Conservation (phyloP, 2,113 vertebrate species). For the Sinocyclocheilus maitianheensis region DNA sequence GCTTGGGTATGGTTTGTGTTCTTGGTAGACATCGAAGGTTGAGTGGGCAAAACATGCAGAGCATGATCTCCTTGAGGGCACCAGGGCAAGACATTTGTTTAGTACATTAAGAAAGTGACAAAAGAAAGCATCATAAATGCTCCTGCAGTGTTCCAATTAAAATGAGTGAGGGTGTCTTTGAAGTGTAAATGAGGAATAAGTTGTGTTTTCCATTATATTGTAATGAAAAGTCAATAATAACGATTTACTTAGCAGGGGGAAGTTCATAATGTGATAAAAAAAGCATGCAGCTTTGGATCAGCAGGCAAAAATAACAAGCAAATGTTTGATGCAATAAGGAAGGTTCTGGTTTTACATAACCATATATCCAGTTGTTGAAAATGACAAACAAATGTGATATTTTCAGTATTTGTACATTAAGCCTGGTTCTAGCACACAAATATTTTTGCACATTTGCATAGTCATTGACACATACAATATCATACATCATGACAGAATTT, state of each 20-base stretch:
- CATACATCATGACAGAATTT: background rate
- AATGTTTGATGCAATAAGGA: conserved; percentile 11
- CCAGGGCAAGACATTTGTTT: conserved; percentile 66
- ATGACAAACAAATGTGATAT: background rate
- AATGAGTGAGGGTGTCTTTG: conserved; percentile 32
- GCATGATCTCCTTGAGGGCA: conserved; percentile 64
- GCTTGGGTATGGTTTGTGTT: conserved; percentile 54
- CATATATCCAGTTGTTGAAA: background rate
- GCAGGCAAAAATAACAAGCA: conserved; percentile 3
- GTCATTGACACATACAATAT: background rate
- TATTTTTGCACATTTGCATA: background rate
- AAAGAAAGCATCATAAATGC: conserved; percentile 48
- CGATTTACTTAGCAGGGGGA: conserved; percentile 38
- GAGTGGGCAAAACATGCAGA: conserved; percentile 73
- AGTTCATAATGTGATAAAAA: conserved; percentile 29
- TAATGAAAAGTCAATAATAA: conserved; percentile 47
- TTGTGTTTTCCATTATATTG: conserved; percentile 37
- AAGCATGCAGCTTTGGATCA: conserved; percentile 26
- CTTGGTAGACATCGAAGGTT: conserved; percentile 72
- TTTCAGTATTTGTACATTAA: background rate
- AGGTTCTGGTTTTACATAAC: background rate
- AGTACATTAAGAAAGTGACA: conserved; percentile 66
- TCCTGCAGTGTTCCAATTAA: conserved; percentile 47
- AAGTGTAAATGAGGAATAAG: conserved; percentile 44
- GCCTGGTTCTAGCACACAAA: background rate